These are phyloP conservation scores for Lamproptera curius DNA, from an alignment of 2,888 invertebrate genomes.

Conservation along the genomic window DNA sequence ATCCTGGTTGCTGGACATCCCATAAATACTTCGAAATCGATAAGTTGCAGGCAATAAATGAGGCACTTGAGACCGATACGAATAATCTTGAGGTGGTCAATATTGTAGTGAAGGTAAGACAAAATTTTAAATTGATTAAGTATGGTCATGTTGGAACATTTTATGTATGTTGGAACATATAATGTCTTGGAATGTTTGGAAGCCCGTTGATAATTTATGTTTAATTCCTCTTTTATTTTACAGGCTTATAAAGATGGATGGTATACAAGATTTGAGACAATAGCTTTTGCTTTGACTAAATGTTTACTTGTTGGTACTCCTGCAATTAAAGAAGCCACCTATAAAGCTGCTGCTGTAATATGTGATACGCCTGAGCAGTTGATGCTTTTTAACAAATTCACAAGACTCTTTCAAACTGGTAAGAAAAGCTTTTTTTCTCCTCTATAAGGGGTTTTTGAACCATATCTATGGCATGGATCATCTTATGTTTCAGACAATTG, in stretches of 20 bases:
- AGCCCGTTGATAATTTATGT: no score
- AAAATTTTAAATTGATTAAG: conserved; percentile 3
- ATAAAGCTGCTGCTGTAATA: conserved; percentile 71
- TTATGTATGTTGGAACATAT: no score
- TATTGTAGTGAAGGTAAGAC: conserved; percentile 54
- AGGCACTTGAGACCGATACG: conserved; percentile 33
- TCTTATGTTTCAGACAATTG: no score
- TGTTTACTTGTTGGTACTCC: conserved; percentile 64
- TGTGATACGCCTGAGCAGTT: conserved; percentile 81
- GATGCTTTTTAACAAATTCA: conserved; percentile 80
- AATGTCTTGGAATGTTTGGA: no score
- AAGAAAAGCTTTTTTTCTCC: no score
- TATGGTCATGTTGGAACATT: no score
- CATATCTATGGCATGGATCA: no score
- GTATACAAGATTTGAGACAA: conserved; percentile 74
- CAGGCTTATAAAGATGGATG: conserved; percentile 72
- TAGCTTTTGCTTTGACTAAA: conserved; percentile 81
- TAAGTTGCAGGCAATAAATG: conserved; percentile 56
- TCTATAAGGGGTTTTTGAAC: no score
- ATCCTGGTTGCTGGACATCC: conserved; percentile 74
- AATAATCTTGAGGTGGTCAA: conserved; percentile 49
- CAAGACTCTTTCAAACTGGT: conserved; percentile 71
- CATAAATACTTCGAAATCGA: conserved; percentile 68
- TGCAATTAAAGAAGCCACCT: conserved; percentile 71
- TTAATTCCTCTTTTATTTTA: conserved; percentile 26